These are phyloP conservation scores for Callorhinus ursinus DNA, from an alignment of 2,113 vertebrate species.

Conservation along the genomic window DNA sequence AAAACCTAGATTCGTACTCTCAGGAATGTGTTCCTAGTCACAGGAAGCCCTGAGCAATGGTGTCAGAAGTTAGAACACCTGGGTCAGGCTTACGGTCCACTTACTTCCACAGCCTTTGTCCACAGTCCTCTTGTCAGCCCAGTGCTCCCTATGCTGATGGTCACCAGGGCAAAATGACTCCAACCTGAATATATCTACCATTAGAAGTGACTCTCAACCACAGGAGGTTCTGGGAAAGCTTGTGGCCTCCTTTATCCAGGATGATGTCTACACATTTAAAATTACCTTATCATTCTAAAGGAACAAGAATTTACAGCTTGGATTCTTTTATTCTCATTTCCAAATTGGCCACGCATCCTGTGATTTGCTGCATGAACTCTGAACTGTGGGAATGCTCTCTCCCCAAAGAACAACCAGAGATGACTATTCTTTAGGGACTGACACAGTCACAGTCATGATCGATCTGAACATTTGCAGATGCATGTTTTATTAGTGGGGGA, in stretches of 20 bases:
- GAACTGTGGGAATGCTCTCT: slow-evolving; percentile 33
- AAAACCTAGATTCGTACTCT: not conserved
- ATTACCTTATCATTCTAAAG: slow-evolving; percentile 60
- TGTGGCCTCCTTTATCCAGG: slow-evolving; percentile 5
- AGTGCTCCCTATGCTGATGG: not conserved
- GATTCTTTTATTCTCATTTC: slow-evolving; percentile 60
- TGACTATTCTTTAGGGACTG: slow-evolving; percentile 27
- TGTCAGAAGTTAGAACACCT: not conserved
- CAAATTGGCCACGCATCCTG: slow-evolving; percentile 38
- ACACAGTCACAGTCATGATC: not conserved
- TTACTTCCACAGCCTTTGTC: not conserved
- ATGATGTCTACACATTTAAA: slow-evolving; percentile 63
- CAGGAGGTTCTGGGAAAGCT: not conserved
- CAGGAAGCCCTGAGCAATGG: not conserved
- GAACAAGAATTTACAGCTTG: slow-evolving; percentile 54
- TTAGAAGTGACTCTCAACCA: not conserved
- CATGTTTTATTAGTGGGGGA: slow-evolving; percentile 68
- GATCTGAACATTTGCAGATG: slow-evolving; percentile 49
- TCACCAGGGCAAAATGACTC: not conserved
- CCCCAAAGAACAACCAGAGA: slow-evolving; percentile 22
- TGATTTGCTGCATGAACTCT: slow-evolving; percentile 47
- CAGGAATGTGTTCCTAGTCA: not conserved
- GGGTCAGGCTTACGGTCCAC: not conserved
- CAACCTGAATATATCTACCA: not conserved
- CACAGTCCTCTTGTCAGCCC: not conserved